Conservation (phyloP, 2,113 vertebrate genomes). For the Clinocottus analis region DNA sequence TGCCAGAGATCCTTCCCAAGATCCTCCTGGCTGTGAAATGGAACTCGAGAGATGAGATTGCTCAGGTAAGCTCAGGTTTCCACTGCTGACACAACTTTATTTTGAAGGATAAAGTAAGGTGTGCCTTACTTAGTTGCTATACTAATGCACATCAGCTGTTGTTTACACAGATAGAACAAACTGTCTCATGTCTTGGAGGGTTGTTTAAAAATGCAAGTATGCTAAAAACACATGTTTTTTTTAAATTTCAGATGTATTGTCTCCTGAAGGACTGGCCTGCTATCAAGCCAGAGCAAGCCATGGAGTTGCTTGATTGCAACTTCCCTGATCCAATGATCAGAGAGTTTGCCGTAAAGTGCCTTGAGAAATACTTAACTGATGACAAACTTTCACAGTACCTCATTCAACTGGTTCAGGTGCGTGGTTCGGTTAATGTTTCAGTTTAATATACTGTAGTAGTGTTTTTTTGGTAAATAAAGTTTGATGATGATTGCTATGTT, state of each 20-base stretch:
- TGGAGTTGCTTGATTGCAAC: conserved; percentile 98
- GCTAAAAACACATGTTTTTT: not conserved
- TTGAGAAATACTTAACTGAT: conserved; percentile 96
- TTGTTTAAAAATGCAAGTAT: not conserved
- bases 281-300: conserved; percentile 97
- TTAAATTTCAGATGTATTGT: conserved; percentile 92
- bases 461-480: not conserved
- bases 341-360: conserved; percentile 96
- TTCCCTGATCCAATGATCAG: conserved; percentile 97
- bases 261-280: conserved; percentile 98
- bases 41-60: conserved; percentile 99
- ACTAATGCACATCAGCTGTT: conserved; percentile 16
- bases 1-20: conserved; percentile 97
- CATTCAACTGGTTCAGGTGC: conserved; percentile 98
- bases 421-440: conserved; percentile 3
- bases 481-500: conserved; percentile 42
- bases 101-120: conserved; percentile 23
- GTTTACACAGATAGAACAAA: not conserved
- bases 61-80: conserved; percentile 86
- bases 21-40: conserved; percentile 97
- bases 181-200: not conserved
- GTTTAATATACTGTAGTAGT: not conserved
- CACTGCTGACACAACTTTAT: conserved; percentile 24
- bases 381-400: conserved; percentile 98
- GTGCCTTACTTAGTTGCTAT: not conserved